Evolutionary conservation across 1,140 invertebrate genomes (phyloP).

Genomic region (Stegodyphus mimosarum): DNA sequence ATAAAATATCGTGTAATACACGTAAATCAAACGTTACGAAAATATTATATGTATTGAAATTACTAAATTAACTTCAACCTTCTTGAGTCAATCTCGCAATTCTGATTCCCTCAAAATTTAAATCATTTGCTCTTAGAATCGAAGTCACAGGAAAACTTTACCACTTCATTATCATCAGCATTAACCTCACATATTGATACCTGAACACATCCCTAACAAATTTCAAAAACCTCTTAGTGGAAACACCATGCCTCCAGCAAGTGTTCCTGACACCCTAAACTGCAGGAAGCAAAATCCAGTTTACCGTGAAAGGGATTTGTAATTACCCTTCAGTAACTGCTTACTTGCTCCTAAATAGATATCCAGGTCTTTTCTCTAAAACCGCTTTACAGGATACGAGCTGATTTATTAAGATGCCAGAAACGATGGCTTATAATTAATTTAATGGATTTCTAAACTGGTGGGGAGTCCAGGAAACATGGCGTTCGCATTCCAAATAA

Average conservation of each 20-base stretch:
- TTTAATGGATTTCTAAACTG: constrained; percentile 57
- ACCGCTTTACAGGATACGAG: constrained; percentile 39
- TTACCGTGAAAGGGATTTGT: constrained; percentile 50
- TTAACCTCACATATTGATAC: background rate
- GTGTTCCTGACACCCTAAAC: constrained; percentile 42
- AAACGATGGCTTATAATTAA: constrained; percentile 54
- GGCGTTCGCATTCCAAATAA: constrained; percentile 31
- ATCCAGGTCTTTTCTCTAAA: constrained; percentile 19
- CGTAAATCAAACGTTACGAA: no score
- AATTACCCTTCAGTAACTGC: constrained; percentile 49
- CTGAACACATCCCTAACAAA: background rate
- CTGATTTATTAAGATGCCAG: constrained; percentile 55
- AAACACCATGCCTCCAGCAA: constrained; percentile 32
- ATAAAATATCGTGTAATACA: no score
- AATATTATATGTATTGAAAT: no score
- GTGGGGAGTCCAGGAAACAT: constrained; percentile 12
- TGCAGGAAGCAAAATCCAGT: constrained; percentile 36
- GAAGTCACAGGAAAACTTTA: no score
- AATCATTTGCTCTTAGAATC: no score
- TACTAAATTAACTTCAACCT: no score
- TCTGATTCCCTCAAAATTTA: no score
- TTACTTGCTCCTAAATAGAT: constrained; percentile 39
- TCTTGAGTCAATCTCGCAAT: no score
- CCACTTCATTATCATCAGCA: no score
- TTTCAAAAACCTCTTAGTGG: constrained; percentile 10